Base-by-base conservation (phyloP, 2,888 invertebrate species). In the Torymus tubicola region DNA sequence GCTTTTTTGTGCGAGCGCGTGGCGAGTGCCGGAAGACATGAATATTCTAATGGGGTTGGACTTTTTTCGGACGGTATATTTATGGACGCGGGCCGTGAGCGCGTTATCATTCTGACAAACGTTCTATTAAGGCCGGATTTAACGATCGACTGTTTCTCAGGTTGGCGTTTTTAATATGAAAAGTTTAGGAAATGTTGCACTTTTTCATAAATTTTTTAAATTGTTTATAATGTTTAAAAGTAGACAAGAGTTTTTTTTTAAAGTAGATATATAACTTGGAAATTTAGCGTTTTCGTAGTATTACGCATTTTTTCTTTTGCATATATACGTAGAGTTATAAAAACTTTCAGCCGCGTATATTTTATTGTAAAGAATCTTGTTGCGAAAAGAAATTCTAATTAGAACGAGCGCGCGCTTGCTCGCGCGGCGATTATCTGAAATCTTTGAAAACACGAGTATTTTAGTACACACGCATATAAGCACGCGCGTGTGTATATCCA, bases 331-430 rank as follows among this genome's bases (percentile, higher is more conserved):
- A 31, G 31, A 31, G 31, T 31, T 31, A 31, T 31, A 31, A 31
- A 31, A 31, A 31, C 31, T 31, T 31, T 31, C 31, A 31, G 31
- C 31, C 31, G 5, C 31, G 31, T 31, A 31, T 24, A 21, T 61
- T 5, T 24, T 61, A 61, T 61, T 18, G 18, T 61, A 12, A 21
- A 12, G 61, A 61, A 61, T 52, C 52, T 71, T 0, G 18, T 52
- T 57, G 5, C 18, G 42, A 58, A 76, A 68, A 69, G 2, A 83
- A 83, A 74, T 75, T 42, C 74, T 80, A 85, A 79, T 84, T 85
- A 84, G 85, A 85, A 82, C 82, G 55, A 78, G 69, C 31, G 31
- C 31, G 31, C 31, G 31, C 31, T 24, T 31, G 31, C 31, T 31
- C 31, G 31, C 31, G 31, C 31, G 31, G 31, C 71, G 73, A 65